These are phyloP conservation scores for Amiota mariae DNA, from an alignment of 2,888 invertebrate genomes.

Conservation along the genomic window DNA sequence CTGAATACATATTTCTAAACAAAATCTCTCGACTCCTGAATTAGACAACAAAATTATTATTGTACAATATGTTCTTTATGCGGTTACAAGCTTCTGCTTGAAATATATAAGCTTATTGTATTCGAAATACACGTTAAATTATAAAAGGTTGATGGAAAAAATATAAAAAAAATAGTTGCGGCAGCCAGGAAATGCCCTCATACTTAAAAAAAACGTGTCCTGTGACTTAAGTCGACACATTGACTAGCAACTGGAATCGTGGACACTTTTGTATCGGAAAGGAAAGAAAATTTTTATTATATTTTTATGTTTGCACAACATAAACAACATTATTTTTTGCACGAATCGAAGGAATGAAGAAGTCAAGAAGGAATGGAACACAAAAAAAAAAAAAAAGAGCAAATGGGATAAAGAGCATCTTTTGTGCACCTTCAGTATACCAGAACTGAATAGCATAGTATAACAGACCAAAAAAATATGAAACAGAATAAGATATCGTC, in stretches of 20 bases:
- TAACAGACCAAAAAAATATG: no score
- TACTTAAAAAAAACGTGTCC: constrained; percentile 28
- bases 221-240: constrained; percentile 6
- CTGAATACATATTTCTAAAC: no score
- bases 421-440: neutral
- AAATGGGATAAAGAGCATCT: constrained; percentile 13
- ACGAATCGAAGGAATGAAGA: constrained; percentile 10
- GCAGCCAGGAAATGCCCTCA: constrained; percentile 1
- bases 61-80: no score
- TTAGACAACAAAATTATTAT: no score
- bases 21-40: no score
- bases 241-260: constrained; percentile 58
- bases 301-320: constrained; percentile 64
- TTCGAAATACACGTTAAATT: neutral
- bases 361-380: constrained; percentile 31
- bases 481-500: constrained; percentile 6
- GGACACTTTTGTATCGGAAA: constrained; percentile 36
- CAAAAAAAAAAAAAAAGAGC: neutral
- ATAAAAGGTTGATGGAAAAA: constrained; percentile 35
- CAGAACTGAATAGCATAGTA: no score
- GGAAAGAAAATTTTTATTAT: no score
- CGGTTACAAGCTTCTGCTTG: no score
- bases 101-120: no score
- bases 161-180: constrained; percentile 1
- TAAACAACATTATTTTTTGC: constrained; percentile 64